Evolutionary conservation across 2,888 invertebrate genomes (phyloP).

Genomic region (Drosophila greeni): DNA sequence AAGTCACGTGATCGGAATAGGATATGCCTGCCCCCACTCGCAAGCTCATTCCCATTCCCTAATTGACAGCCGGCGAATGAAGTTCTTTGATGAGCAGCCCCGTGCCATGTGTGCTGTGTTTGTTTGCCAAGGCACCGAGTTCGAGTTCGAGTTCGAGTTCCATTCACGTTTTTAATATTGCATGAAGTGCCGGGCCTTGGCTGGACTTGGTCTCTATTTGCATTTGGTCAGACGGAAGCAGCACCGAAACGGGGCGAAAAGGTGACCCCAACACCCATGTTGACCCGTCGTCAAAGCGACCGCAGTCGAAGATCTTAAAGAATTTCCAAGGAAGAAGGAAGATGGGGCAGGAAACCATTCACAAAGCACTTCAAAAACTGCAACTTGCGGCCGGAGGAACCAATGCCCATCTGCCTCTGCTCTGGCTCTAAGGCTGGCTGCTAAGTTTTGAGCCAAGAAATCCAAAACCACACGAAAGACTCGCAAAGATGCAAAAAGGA

Average conservation of each 20-base stretch:
- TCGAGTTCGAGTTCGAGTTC: slow-evolving; percentile 24
- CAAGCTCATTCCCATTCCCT: slow-evolving; percentile 13
- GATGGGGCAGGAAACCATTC: slow-evolving; percentile 21
- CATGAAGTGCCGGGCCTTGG: slow-evolving; percentile 45
- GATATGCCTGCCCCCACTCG: slow-evolving; percentile 25
- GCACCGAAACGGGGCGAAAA: slow-evolving; percentile 1
- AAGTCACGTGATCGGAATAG: slow-evolving; percentile 78
- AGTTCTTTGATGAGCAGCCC: slow-evolving; percentile 41
- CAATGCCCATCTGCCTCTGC: slow-evolving; percentile 25
- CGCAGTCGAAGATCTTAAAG: slow-evolving; percentile 75
- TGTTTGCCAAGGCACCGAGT: slow-evolving; percentile 17
- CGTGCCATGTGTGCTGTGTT: slow-evolving; percentile 19
- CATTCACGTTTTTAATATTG: slow-evolving; percentile 58
- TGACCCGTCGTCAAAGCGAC: slow-evolving; percentile 73
- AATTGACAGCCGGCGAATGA: slow-evolving; percentile 52
- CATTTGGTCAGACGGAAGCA: slow-evolving; percentile 44
- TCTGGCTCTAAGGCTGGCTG: slow-evolving; percentile 33
- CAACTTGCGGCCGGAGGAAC: slow-evolving; percentile 50
- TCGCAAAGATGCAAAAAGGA: slow-evolving; percentile 63
- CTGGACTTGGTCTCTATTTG: slow-evolving; percentile 61
- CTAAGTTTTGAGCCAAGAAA: slow-evolving; percentile 68
- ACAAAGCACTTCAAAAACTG: slow-evolving; percentile 55
- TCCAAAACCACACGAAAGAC: slow-evolving; percentile 74
- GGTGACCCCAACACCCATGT: slow-evolving; percentile 5
- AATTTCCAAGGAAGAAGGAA: slow-evolving; percentile 65